Conservation (phyloP, 2,113 vertebrate genomes). For the Muscicapa adusta region DNA sequence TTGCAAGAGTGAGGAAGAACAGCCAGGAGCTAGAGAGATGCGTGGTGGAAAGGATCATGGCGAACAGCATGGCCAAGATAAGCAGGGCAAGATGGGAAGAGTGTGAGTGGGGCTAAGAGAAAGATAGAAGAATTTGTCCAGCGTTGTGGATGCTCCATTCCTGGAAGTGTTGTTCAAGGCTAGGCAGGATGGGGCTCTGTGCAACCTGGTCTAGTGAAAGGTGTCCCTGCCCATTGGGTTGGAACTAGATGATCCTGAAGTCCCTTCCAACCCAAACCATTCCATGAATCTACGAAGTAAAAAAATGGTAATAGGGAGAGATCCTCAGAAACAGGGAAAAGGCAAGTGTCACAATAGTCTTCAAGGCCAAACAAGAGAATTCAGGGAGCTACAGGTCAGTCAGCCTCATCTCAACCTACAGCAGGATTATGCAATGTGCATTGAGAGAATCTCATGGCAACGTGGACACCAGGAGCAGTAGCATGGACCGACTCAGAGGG, state of each 20-base stretch:
- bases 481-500: too few relatives aligned
- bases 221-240: background rate
- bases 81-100: background rate
- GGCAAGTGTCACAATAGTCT: background rate
- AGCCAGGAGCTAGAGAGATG: background rate
- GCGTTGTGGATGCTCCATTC: background rate
- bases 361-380: background rate
- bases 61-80: background rate
- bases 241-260: background rate
- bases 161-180: background rate
- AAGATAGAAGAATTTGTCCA: background rate
- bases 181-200: background rate
- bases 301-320: background rate
- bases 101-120: background rate
- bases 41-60: background rate
- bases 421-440: rapidly evolving
- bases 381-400: background rate
- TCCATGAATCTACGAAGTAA: background rate
- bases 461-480: background rate
- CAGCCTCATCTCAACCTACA: background rate
- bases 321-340: background rate
- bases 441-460: background rate
- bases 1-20: background rate
- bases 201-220: background rate
- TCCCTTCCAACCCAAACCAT: background rate